Percentiles rank a stretch among this genome's conserved stretches.
phyloP scores from a whole-genome alignment of 2,797 vertebrate species.

The Bufotes viridis region DNA sequence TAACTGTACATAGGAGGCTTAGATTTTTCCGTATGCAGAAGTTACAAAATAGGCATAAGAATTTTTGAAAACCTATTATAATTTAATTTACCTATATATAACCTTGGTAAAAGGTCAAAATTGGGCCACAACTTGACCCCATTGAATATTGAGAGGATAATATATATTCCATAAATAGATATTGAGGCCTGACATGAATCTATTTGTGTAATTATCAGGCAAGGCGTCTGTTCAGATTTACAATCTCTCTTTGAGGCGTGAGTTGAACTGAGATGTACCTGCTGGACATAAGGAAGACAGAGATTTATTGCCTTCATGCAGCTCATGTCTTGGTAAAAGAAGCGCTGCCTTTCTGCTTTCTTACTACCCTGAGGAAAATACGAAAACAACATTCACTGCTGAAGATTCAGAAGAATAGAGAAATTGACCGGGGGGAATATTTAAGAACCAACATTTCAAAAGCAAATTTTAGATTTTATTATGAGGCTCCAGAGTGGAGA shows the following conservation, averaged over 20 bases:
- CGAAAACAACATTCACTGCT: slow-evolving; percentile 24
- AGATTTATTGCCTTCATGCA: slow-evolving; percentile 52
- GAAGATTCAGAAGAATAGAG: background rate
- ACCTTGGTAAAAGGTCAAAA: background rate
- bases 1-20: too few species aligned
- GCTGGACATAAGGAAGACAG: slow-evolving; percentile 38
- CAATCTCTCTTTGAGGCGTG: slow-evolving; percentile 29
- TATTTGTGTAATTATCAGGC: slow-evolving; percentile 10
- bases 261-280: slow-evolving; percentile 41
- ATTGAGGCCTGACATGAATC: background rate
- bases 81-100: background rate
- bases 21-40: too few species aligned
- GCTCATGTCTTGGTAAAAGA: slow-evolving; percentile 20
- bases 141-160: slow-evolving; percentile 2
- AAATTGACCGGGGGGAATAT: slow-evolving; percentile 27
- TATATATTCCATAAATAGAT: slow-evolving; percentile 21
- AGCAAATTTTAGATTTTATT: slow-evolving; percentile 31
- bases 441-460: slow-evolving; percentile 32
- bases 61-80: background rate
- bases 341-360: slow-evolving; percentile 39
- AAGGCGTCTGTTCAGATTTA: background rate
- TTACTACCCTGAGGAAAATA: slow-evolving; percentile 38
- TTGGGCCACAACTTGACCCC: background rate
- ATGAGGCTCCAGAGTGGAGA: background rate
- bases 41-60: background rate